phyloP scores from a whole-genome alignment of 2,888 invertebrate genomes.

The Fissipunctia ypsillon region DNA sequence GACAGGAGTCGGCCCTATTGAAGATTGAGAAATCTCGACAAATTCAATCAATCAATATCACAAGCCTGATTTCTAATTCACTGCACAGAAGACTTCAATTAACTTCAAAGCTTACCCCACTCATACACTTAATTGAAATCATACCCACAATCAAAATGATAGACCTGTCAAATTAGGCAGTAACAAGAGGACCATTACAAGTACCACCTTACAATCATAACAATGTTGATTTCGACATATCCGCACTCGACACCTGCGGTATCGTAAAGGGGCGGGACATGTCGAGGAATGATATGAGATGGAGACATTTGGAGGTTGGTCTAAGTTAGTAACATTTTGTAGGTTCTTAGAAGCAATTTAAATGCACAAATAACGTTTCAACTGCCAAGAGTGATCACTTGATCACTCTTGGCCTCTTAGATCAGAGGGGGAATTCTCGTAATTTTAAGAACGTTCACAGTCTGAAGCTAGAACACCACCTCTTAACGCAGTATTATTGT shows the following conservation, averaged over 20 bases:
- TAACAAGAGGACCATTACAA: constrained; percentile 41
- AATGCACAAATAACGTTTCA: background rate
- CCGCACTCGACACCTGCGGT: constrained; percentile 73
- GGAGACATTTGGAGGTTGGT: constrained; percentile 70
- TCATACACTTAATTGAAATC: constrained; percentile 35
- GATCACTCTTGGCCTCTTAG: no score
- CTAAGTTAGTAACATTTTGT: constrained; percentile 53
- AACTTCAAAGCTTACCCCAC: constrained; percentile 20
- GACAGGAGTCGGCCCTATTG: background rate
- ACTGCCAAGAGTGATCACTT: background rate
- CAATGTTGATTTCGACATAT: constrained; percentile 70
- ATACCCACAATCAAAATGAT: constrained; percentile 41
- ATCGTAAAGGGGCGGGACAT: constrained; percentile 73
- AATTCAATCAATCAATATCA: background rate
- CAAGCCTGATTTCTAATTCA: constrained; percentile 11
- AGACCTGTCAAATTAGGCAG: constrained; percentile 58
- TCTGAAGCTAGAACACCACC: no score
- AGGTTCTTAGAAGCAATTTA: background rate
- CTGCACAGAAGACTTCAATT: constrained; percentile 17
- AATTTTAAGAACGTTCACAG: no score
- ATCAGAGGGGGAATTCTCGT: no score
- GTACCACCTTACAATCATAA: constrained; percentile 45
- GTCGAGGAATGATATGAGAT: constrained; percentile 74
- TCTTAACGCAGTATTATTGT: no score
- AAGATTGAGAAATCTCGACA: background rate